A percentile compares a stretch with the other conserved stretches of the same genome.
Conservation (phyloP, 2,797 vertebrate genomes). For the Cyprinodon diabolis region DNA sequence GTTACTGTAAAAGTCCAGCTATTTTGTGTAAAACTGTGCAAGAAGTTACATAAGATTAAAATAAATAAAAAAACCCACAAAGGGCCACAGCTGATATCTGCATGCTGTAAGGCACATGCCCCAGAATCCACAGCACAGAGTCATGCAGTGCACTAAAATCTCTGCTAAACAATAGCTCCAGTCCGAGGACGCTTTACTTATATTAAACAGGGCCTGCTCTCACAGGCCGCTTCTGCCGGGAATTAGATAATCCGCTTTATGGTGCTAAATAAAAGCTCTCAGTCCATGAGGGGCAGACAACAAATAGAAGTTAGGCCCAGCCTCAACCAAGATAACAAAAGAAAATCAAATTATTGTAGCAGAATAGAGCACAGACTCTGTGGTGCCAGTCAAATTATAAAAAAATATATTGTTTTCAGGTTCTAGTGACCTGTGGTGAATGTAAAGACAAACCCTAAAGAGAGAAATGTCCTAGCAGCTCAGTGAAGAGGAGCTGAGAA, state of each 20-base stretch:
- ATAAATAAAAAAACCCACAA: conserved; percentile 1
- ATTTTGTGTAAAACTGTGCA: conserved; percentile 25
- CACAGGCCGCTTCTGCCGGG: conserved; percentile 29
- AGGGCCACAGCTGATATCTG: conserved; percentile 13
- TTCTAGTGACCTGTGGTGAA: background rate
- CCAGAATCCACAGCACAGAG: conserved; percentile 52
- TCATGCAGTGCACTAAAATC: conserved; percentile 50
- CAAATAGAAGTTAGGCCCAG: conserved; percentile 13
- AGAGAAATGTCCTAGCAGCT: background rate
- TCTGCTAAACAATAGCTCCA: conserved; percentile 52
- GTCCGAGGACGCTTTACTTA: conserved; percentile 58
- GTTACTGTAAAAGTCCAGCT: background rate
- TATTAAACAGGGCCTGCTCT: conserved; percentile 65
- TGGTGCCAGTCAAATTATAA: background rate
- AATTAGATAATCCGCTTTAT: conserved; percentile 72
- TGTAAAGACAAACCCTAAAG: background rate
- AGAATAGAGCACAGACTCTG: background rate
- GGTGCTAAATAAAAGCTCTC: conserved; percentile 48
- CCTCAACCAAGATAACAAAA: conserved; percentile 9
- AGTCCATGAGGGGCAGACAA: conserved; percentile 31
- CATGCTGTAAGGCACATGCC: conserved; percentile 28
- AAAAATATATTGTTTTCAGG: background rate
- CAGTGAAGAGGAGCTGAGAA: background rate
- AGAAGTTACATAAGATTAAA: conserved; percentile 8
- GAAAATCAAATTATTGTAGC: conserved; percentile 5